Evolutionary conservation across 2,888 invertebrate genomes (phyloP).

Genomic region (Polydrusus pterygomalis): DNA sequence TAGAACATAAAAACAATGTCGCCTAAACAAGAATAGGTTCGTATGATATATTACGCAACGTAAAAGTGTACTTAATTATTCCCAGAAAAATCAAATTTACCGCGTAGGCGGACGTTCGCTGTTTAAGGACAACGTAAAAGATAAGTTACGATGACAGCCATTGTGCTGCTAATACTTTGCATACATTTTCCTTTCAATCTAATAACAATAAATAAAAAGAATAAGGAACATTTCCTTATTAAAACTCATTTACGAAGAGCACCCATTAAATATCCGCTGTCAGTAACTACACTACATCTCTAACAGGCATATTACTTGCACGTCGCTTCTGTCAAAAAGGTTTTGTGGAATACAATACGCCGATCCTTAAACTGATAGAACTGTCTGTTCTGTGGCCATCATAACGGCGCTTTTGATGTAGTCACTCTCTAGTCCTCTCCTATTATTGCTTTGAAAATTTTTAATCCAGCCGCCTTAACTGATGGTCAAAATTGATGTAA

Average conservation of each 20-base stretch:
- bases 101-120: slow-evolving; percentile 31
- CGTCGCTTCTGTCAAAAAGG: slow-evolving; percentile 40
- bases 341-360: slow-evolving; percentile 17
- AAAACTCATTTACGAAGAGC: slow-evolving; percentile 12
- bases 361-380: slow-evolving; percentile 39
- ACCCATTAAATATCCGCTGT: slow-evolving; percentile 32
- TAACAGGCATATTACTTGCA: slow-evolving; percentile 38
- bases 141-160: slow-evolving; percentile 42
- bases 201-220: slow-evolving; percentile 31
- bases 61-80: slow-evolving; percentile 16
- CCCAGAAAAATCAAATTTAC: slow-evolving; percentile 14
- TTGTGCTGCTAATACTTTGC: slow-evolving; percentile 41
- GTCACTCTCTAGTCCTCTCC: not conserved
- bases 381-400: slow-evolving; percentile 32
- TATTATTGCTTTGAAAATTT: not conserved
- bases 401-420: slow-evolving; percentile 20
- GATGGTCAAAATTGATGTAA: not conserved
- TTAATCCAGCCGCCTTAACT: not conserved
- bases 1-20: slow-evolving; percentile 16
- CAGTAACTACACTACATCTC: slow-evolving; percentile 5
- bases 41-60: slow-evolving; percentile 28
- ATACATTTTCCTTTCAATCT: slow-evolving; percentile 15
- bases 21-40: slow-evolving; percentile 18
- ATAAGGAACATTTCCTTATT: slow-evolving; percentile 25
- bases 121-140: slow-evolving; percentile 31